Percentiles rank a stretch among this genome's conserved stretches.
Evolutionary conservation across 2,797 vertebrate species (phyloP).

Genomic region (Sarcophilus harrisii): DNA sequence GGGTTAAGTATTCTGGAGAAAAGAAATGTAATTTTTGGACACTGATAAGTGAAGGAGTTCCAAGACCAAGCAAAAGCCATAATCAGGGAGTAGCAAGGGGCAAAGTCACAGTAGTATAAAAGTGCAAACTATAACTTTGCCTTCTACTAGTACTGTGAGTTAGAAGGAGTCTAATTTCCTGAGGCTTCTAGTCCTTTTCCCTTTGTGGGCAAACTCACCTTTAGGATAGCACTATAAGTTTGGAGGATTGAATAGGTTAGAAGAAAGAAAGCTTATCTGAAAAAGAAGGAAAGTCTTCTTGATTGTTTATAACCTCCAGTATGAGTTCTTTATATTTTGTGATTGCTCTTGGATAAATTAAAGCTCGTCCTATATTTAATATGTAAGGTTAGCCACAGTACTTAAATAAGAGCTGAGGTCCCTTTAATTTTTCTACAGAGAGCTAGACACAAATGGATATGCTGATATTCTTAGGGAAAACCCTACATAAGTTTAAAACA

Average conservation of each 20-base stretch:
- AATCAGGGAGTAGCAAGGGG: neutral
- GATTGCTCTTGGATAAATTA: neutral
- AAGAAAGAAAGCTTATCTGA: neutral
- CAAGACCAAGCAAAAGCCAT: constrained; percentile 2
- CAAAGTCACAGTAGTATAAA: neutral
- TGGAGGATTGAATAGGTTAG: neutral
- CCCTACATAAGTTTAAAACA: neutral
- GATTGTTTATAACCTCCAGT: neutral
- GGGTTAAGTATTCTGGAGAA: neutral
- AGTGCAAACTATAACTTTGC: neutral
- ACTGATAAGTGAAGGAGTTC: neutral
- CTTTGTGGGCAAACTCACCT: neutral
- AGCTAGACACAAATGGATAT: neutral
- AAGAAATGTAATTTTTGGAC: neutral
- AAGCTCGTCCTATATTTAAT: neutral
- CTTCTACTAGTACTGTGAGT: neutral
- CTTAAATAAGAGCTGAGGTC: neutral
- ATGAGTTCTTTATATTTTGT: neutral
- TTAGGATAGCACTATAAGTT: neutral
- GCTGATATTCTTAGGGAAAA: neutral
- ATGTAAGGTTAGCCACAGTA: neutral
- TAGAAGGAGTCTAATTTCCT: neutral
- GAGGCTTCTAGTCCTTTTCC: neutral
- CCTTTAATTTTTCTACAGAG: neutral
- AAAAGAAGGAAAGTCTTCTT: neutral